Evolutionary conservation across 2,113 vertebrate species (phyloP).

Genomic region (Oxygymnocypris stewartii): DNA sequence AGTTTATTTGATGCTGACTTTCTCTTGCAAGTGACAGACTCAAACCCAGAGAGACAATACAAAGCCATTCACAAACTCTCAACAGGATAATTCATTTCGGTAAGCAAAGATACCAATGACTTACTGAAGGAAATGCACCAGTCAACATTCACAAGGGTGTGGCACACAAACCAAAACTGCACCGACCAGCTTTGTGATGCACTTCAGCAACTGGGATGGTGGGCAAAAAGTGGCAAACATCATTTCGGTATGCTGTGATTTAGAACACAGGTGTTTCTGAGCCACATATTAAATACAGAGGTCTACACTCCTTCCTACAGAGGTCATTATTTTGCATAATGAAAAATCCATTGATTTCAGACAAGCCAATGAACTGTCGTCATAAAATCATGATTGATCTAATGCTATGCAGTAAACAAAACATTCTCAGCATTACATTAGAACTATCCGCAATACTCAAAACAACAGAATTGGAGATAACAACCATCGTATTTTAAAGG

Average conservation of each 20-base stretch:
- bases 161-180: not conserved
- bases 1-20: conserved; percentile 52
- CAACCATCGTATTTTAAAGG: conserved; percentile 34
- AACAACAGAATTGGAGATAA: conserved; percentile 2
- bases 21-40: conserved; percentile 36
- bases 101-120: conserved; percentile 48
- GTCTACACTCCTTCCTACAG: not conserved
- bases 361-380: not conserved
- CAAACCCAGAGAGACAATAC: conserved; percentile 30
- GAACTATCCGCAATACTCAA: not conserved
- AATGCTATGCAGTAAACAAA: not conserved
- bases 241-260: conserved; percentile 30
- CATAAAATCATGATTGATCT: not conserved
- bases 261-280: conserved; percentile 51
- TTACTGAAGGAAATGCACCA: conserved; percentile 41
- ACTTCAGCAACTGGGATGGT: conserved; percentile 13
- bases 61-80: conserved; percentile 50
- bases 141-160: conserved; percentile 19
- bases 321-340: not conserved
- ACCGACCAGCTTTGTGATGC: conserved; percentile 29
- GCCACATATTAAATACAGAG: conserved; percentile 10
- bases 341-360: not conserved
- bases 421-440: not conserved
- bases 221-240: not conserved
- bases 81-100: conserved; percentile 36